A percentile compares a stretch with the other conserved stretches of the same genome.
phyloP scores from a whole-genome alignment of 2,797 vertebrate genomes.

The Pseudotriccus pelzelni region DNA sequence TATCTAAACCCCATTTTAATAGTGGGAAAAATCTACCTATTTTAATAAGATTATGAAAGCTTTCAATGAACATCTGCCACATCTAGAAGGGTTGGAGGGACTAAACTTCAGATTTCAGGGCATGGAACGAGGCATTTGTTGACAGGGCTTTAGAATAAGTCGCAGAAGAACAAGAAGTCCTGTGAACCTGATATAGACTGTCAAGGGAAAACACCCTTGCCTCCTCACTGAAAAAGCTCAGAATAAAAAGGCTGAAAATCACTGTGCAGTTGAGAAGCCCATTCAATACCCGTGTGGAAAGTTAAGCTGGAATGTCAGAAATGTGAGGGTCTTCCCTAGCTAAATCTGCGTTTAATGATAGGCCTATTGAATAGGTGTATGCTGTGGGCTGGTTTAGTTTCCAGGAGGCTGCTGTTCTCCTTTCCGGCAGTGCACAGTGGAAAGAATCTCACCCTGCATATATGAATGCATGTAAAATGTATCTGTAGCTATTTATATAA shows the following conservation, averaged over 20 bases:
- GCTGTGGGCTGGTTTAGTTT: neutral
- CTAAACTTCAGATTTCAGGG: neutral
- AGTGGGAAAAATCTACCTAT: neutral
- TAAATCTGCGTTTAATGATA: neutral
- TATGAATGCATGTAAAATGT: neutral
- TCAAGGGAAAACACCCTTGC: neutral
- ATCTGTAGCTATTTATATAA: slow-evolving; percentile 19
- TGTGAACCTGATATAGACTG: neutral
- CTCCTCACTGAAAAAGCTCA: neutral
- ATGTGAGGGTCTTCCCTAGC: neutral
- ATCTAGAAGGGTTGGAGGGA: neutral
- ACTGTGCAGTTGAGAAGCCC: neutral
- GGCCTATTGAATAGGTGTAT: neutral
- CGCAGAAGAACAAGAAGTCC: neutral
- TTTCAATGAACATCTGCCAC: neutral
- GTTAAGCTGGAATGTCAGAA: neutral
- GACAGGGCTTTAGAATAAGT: slow-evolving; percentile 1
- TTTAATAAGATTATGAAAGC: neutral
- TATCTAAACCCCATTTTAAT: neutral
- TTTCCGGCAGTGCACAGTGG: neutral
- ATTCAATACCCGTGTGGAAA: neutral
- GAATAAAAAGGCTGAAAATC: neutral
- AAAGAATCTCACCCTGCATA: neutral
- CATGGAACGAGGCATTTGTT: neutral
- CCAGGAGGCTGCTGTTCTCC: neutral